phyloP scores from a whole-genome alignment of 37 sponge, comb jelly and placozoan species.

The Bolinopsis microptera region DNA sequence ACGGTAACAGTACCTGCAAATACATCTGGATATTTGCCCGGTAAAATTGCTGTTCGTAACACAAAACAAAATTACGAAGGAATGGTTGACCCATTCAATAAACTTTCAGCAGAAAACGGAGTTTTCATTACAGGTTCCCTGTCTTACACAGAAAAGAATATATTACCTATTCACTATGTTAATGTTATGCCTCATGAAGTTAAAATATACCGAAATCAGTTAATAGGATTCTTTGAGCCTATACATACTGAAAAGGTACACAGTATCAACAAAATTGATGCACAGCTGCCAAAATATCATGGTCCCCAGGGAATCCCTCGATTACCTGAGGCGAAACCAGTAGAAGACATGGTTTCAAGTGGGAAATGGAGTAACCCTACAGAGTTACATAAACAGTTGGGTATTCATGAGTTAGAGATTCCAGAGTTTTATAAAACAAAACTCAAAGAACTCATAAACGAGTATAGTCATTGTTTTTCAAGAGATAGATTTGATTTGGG shows the following conservation, averaged over 20 bases:
- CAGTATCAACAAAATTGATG: neutral
- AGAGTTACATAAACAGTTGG: neutral
- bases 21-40: neutral
- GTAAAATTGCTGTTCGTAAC: neutral
- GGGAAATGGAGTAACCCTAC: neutral
- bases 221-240: neutral
- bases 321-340: neutral
- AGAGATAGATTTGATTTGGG: neutral
- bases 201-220: neutral
- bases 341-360: neutral
- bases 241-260: neutral
- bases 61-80: neutral
- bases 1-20: constrained; percentile 28
- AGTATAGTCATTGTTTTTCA: constrained; percentile 5
- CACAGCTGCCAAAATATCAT: neutral
- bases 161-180: neutral
- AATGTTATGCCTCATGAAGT: constrained; percentile 4
- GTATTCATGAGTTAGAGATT: neutral
- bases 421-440: neutral
- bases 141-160: neutral
- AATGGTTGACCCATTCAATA: neutral
- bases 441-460: neutral
- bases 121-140: neutral
- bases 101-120: neutral
- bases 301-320: neutral